These are phyloP conservation scores for Philopotamus ludificatus DNA, from an alignment of 1,140 invertebrate genomes.

Conservation along the genomic window DNA sequence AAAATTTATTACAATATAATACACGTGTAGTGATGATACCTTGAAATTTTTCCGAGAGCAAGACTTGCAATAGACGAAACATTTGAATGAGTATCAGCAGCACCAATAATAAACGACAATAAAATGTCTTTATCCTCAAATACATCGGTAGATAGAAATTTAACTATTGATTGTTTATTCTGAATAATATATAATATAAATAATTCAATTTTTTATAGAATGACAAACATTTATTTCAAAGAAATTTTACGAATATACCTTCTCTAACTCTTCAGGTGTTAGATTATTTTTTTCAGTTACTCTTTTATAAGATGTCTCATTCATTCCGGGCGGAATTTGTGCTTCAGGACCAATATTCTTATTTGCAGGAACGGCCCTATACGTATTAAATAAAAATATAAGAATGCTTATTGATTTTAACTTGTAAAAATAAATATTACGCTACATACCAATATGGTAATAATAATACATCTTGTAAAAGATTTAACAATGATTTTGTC, in stretches of 20 bases:
- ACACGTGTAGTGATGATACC: constrained; percentile 45
- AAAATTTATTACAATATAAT: constrained; percentile 13
- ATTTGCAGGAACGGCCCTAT: constrained; percentile 48
- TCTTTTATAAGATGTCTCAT: constrained; percentile 75
- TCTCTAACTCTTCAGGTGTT: constrained; percentile 80
- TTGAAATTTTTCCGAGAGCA: constrained; percentile 70
- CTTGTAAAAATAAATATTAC: constrained; percentile 26
- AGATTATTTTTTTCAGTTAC: constrained; percentile 73
- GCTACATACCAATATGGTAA: constrained; percentile 77
- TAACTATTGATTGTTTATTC: constrained; percentile 77
- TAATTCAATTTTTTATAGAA: background rate
- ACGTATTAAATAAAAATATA: background rate
- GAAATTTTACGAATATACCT: constrained; percentile 52
- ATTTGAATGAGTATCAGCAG: constrained; percentile 81
- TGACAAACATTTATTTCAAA: too few relatives aligned
- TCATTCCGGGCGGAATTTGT: constrained; percentile 74
- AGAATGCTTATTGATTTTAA: constrained; percentile 1
- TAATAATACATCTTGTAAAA: constrained; percentile 80
- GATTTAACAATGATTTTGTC: constrained; percentile 68
- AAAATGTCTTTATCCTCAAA: constrained; percentile 75
- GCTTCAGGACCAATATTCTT: constrained; percentile 51
- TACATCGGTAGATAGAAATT: constrained; percentile 75
- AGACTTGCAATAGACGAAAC: constrained; percentile 77
- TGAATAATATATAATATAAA: constrained; percentile 45
- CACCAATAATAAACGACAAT: constrained; percentile 77